Conservation (phyloP, 2,113 vertebrate species). For the Crotalus tigris region DNA sequence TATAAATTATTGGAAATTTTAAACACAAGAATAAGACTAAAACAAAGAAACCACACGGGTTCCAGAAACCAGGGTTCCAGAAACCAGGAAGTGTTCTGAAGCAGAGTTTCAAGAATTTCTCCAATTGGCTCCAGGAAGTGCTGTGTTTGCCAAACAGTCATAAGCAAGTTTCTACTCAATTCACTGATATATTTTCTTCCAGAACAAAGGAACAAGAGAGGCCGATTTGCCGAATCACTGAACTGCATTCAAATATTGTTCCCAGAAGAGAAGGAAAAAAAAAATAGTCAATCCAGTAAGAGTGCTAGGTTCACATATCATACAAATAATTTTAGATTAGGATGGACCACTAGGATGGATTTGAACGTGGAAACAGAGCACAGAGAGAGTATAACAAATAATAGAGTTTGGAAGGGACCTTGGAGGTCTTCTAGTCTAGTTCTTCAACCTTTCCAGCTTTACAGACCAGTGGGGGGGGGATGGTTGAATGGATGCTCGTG, state of each 20-base stretch:
- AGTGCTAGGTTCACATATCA: too few relatives aligned
- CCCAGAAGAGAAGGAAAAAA: neutral
- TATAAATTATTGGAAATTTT: neutral
- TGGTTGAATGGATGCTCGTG: too few relatives aligned
- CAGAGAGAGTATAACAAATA: neutral
- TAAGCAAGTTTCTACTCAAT: neutral
- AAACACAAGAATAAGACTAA: neutral
- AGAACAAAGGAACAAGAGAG: neutral
- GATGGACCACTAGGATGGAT: neutral
- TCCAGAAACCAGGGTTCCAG: neutral
- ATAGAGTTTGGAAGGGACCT: too few relatives aligned
- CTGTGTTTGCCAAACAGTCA: neutral
- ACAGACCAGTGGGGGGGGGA: too few relatives aligned
- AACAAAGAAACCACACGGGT: neutral
- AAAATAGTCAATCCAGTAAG: neutral
- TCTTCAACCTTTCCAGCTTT: too few relatives aligned
- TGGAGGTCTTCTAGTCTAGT: too few relatives aligned
- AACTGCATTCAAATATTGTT: neutral
- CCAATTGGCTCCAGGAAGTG: constrained; percentile 6
- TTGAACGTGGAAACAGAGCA: neutral
- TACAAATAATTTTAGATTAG: neutral
- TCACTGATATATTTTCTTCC: neutral
- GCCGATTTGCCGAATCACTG: neutral
- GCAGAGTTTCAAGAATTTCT: neutral
- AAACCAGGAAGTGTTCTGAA: neutral